phyloP scores from a whole-genome alignment of 1,140 invertebrate genomes.

The Ceratina calcarata region DNA sequence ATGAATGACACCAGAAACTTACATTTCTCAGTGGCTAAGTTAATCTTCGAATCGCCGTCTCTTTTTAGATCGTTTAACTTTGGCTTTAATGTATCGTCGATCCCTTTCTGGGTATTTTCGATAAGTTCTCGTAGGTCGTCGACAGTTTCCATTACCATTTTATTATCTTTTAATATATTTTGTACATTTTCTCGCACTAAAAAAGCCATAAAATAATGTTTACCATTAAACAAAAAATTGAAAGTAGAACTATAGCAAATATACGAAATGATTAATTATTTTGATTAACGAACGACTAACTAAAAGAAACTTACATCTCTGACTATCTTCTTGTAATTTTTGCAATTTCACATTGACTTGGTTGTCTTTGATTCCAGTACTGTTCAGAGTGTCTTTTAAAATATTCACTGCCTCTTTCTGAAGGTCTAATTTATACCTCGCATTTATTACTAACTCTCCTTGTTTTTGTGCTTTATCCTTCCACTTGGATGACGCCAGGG shows the following conservation, averaged over 20 bases:
- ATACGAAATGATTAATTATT: not conserved
- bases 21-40: slow-evolving; percentile 77
- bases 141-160: slow-evolving; percentile 67
- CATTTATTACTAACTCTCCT: slow-evolving; percentile 61
- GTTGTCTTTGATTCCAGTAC: slow-evolving; percentile 81
- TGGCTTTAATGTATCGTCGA: slow-evolving; percentile 75
- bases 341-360: slow-evolving; percentile 79
- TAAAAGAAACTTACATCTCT: slow-evolving; percentile 59
- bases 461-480: slow-evolving; percentile 76
- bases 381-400: slow-evolving; percentile 80
- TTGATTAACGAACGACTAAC: not conserved
- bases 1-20: slow-evolving; percentile 6
- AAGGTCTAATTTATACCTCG: slow-evolving; percentile 70
- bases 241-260: not conserved
- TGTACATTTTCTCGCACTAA: slow-evolving; percentile 68
- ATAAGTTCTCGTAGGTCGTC: slow-evolving; percentile 77
- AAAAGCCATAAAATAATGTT: slow-evolving; percentile 16
- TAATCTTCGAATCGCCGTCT: slow-evolving; percentile 82
- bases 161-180: slow-evolving; percentile 59
- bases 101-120: slow-evolving; percentile 73
- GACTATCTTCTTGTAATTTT: slow-evolving; percentile 73
- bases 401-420: slow-evolving; percentile 79
- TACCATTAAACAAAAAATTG: not conserved
- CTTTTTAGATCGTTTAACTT: slow-evolving; percentile 81
- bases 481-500: slow-evolving; percentile 76